Conservation (phyloP, 2,888 invertebrate genomes). For the Argyra leucocephala region DNA sequence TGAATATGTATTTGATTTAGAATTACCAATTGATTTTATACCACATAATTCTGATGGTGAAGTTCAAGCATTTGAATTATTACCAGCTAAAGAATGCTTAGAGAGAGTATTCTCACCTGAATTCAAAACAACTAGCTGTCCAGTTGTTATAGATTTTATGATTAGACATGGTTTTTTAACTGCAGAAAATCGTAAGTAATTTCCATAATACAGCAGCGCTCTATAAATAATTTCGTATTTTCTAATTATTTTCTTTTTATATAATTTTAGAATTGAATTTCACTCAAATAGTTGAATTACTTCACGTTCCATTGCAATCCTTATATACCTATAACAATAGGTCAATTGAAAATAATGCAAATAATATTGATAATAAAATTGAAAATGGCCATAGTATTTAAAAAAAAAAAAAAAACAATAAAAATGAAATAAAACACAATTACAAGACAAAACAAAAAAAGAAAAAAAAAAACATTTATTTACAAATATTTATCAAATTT, state of each 20-base stretch:
- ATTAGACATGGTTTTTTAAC: slow-evolving; percentile 83
- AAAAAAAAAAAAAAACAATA: not conserved
- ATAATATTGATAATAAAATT: slow-evolving; percentile 26
- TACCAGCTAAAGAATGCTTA: slow-evolving; percentile 72
- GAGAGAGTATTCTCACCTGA: slow-evolving; percentile 71
- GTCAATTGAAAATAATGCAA: slow-evolving; percentile 21
- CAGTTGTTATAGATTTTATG: slow-evolving; percentile 84
- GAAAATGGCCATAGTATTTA: slow-evolving; percentile 25
- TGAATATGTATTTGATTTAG: slow-evolving; percentile 87
- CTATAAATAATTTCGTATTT: slow-evolving; percentile 7
- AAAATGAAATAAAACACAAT: not conserved
- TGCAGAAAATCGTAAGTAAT: slow-evolving; percentile 71
- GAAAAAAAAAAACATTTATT: too few species aligned
- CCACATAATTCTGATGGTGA: slow-evolving; percentile 93
- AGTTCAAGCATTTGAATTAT: slow-evolving; percentile 80
- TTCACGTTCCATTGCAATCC: slow-evolving; percentile 79
- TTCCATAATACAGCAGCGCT: too few species aligned
- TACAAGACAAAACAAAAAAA: too few species aligned
- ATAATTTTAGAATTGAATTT: slow-evolving; percentile 67
- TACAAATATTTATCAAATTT: too few species aligned
- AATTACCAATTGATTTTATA: slow-evolving; percentile 78
- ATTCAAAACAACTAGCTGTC: slow-evolving; percentile 89
- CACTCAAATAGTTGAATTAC: slow-evolving; percentile 71
- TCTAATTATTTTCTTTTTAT: slow-evolving; percentile 1
- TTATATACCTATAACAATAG: slow-evolving; percentile 55